phyloP scores from a whole-genome alignment of 2,113 vertebrate species.

The Hymenochirus boettgeri region DNA sequence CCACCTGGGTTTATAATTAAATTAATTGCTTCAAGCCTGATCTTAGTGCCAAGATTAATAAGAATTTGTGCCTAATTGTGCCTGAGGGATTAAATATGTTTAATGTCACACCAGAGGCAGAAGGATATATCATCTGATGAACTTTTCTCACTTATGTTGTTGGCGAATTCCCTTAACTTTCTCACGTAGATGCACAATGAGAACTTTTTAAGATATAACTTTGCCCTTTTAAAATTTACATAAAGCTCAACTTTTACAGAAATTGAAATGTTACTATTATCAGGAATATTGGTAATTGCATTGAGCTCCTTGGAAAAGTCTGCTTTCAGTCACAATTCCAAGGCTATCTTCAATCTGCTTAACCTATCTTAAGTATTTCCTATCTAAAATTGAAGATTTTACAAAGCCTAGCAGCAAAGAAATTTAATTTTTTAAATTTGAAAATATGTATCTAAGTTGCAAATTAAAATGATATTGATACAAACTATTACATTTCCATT shows the following conservation, averaged over 20 bases:
- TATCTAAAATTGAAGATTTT: too few species aligned
- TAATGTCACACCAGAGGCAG: background rate
- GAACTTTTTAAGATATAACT: background rate
- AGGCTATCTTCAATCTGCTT: slow-evolving; percentile 3
- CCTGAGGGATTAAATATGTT: background rate
- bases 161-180: slow-evolving; percentile 5
- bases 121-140: background rate
- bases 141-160: slow-evolving; percentile 4
- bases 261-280: slow-evolving; percentile 12
- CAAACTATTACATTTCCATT: too few species aligned
- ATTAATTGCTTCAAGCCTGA: slow-evolving; percentile 5
- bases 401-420: too few species aligned
- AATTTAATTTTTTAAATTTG: too few species aligned
- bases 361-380: too few species aligned
- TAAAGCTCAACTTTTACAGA: slow-evolving; percentile 6
- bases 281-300: slow-evolving; percentile 13
- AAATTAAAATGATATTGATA: too few species aligned
- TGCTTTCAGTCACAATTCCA: slow-evolving; percentile 11
- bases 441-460: too few species aligned
- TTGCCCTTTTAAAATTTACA: slow-evolving; percentile 21
- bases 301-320: background rate
- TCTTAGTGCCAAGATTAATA: background rate
- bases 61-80: background rate
- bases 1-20: background rate
- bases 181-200: background rate